These are phyloP conservation scores for Graphium colonna DNA, from an alignment of 2,888 invertebrate species.

Conservation along the genomic window DNA sequence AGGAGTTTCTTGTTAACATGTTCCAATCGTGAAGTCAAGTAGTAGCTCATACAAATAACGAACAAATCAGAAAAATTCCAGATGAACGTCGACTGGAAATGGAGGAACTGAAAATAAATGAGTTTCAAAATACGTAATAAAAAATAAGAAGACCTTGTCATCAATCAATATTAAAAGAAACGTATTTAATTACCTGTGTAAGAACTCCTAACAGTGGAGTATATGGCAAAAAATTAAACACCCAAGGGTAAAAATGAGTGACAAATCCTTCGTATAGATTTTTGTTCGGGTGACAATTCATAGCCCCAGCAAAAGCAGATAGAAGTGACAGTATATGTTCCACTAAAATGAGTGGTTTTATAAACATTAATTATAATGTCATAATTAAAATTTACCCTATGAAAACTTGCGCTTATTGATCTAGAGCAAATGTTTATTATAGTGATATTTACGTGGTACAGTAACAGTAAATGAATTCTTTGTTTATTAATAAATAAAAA, in stretches of 20 bases:
- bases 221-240: constrained; percentile 56
- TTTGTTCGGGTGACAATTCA: constrained; percentile 42
- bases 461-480: too few relatives aligned
- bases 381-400: too few relatives aligned
- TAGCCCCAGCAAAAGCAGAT: constrained; percentile 51
- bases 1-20: constrained; percentile 78
- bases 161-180: too few relatives aligned
- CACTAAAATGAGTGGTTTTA: constrained; percentile 42
- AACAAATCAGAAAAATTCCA: constrained; percentile 89
- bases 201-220: constrained; percentile 47
- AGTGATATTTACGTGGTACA: too few relatives aligned
- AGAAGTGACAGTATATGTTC: constrained; percentile 63
- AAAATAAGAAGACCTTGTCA: too few relatives aligned
- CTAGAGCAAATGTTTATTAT: too few relatives aligned
- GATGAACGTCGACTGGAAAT: constrained; percentile 83
- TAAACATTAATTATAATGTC: too few relatives aligned
- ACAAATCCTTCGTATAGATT: constrained; percentile 53
- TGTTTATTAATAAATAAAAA: too few relatives aligned
- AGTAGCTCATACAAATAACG: constrained; percentile 85
- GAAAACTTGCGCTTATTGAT: too few relatives aligned
- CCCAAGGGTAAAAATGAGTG: constrained; percentile 61
- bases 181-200: constrained; percentile 52
- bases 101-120: constrained; percentile 64
- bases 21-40: constrained; percentile 82
- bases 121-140: too few relatives aligned